Conservation (phyloP, 2,888 invertebrate genomes). For the Lissocephala sabroskyi region DNA sequence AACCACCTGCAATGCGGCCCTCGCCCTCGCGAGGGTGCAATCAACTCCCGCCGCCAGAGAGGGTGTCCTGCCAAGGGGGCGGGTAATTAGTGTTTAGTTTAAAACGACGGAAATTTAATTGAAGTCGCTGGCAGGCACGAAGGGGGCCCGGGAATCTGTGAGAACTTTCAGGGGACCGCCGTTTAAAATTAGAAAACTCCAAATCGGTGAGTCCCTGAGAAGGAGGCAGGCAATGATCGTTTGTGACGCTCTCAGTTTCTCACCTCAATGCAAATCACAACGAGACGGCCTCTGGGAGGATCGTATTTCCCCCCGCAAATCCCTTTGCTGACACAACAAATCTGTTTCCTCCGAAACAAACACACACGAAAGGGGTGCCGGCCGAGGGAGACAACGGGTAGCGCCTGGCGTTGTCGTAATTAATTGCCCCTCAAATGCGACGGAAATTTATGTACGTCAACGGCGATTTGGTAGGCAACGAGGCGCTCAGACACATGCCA, state of each 20-base stretch:
- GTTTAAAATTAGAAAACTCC: constrained; percentile 1
- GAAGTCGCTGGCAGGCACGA: constrained; percentile 24
- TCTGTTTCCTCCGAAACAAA: too few species aligned
- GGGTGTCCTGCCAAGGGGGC: too few species aligned
- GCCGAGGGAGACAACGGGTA: too few species aligned
- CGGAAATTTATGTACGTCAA: constrained; percentile 57
- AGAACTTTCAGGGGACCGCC: too few species aligned
- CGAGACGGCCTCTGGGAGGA: constrained; percentile 13
- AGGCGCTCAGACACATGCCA: constrained; percentile 49
- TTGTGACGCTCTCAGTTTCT: constrained; percentile 24
- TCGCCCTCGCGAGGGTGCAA: background rate
- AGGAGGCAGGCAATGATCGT: constrained; percentile 24
- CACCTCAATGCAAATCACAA: constrained; percentile 42
- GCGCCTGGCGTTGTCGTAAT: constrained; percentile 24
- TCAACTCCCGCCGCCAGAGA: constrained; percentile 7
- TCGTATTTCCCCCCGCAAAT: constrained; percentile 50
- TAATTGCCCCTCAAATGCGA: constrained; percentile 35
- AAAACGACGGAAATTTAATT: constrained; percentile 56
- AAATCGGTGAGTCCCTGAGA: constrained; percentile 16
- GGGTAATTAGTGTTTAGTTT: constrained; percentile 51
- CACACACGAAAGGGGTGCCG: constrained; percentile 36
- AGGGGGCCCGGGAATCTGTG: constrained; percentile 22
- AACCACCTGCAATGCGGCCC: constrained; percentile 54
- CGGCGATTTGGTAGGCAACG: constrained; percentile 52
- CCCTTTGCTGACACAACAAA: constrained; percentile 62